phyloP scores from a whole-genome alignment of 2,113 vertebrate species.

The Leptocoma aspasia region DNA sequence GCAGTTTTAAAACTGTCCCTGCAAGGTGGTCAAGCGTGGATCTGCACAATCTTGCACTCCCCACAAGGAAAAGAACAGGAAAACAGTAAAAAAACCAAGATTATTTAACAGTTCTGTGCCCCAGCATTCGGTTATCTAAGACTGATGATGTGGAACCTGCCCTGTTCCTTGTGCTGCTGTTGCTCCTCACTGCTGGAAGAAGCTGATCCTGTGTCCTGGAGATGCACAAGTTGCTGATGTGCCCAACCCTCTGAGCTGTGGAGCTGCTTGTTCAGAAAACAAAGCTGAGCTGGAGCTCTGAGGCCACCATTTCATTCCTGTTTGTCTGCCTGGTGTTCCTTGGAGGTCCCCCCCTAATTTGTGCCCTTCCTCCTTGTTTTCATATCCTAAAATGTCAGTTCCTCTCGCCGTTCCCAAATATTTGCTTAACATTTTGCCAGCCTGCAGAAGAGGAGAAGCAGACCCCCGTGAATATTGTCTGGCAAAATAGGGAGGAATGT shows the following conservation, averaged over 20 bases:
- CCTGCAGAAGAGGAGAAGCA: conserved; percentile 29
- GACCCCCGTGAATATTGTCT: conserved; percentile 35
- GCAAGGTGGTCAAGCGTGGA: fast-evolving
- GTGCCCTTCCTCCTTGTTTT: conserved; percentile 38
- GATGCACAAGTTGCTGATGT: not conserved
- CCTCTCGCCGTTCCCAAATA: conserved; percentile 39
- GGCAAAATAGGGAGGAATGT: conserved; percentile 35
- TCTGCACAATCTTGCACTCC: fast-evolving
- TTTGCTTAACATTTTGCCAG: conserved; percentile 56
- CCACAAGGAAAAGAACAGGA: not conserved
- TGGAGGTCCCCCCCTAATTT: not conserved
- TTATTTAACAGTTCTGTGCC: not conserved
- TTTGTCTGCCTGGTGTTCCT: not conserved
- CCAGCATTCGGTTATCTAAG: fast-evolving
- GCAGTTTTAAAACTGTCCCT: not conserved
- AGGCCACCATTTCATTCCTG: not conserved
- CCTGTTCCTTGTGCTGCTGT: not conserved
- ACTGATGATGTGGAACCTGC: fast-evolving
- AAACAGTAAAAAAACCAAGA: fast-evolving
- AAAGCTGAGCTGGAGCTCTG: not conserved
- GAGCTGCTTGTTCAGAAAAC: not conserved
- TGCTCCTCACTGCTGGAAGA: not conserved
- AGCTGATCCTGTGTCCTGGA: fast-evolving
- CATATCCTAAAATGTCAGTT: not conserved
- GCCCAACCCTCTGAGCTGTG: not conserved